Evolutionary conservation across 2,797 vertebrate genomes (phyloP).

Genomic region (Manis pentadactyla): DNA sequence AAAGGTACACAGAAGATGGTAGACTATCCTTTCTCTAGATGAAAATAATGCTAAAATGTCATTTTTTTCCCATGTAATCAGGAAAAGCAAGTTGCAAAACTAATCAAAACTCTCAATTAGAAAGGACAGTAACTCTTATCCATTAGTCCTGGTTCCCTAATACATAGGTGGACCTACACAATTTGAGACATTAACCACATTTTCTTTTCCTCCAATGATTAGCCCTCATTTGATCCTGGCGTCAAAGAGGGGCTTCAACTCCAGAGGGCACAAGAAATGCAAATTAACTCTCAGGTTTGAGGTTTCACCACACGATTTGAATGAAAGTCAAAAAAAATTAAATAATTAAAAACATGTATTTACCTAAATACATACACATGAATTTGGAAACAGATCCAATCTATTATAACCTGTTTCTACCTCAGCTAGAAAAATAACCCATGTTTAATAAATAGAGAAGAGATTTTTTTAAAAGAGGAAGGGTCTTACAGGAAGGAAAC

Average conservation of each 20-base stretch:
- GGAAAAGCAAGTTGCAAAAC: neutral
- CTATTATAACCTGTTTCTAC: neutral
- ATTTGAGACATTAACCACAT: neutral
- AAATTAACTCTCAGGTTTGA: neutral
- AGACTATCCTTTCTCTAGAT: neutral
- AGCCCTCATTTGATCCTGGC: neutral
- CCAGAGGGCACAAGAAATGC: neutral
- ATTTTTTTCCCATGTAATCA: neutral
- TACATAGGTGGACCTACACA: too few relatives aligned
- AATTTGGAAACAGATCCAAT: neutral
- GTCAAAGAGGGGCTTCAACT: neutral
- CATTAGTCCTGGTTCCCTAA: neutral
- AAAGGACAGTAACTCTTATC: neutral
- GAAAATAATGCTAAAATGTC: neutral
- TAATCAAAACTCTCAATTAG: neutral
- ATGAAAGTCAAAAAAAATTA: neutral
- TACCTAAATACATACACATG: neutral
- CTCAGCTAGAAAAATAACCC: neutral
- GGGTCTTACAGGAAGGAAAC: neutral
- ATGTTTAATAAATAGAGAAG: neutral
- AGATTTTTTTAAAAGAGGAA: neutral
- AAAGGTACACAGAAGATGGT: neutral
- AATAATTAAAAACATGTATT: neutral
- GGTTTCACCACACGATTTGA: neutral
- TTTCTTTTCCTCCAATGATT: neutral